Evolutionary conservation across 1,140 invertebrate species (phyloP).

Genomic region (Drosophila kepulauana): DNA sequence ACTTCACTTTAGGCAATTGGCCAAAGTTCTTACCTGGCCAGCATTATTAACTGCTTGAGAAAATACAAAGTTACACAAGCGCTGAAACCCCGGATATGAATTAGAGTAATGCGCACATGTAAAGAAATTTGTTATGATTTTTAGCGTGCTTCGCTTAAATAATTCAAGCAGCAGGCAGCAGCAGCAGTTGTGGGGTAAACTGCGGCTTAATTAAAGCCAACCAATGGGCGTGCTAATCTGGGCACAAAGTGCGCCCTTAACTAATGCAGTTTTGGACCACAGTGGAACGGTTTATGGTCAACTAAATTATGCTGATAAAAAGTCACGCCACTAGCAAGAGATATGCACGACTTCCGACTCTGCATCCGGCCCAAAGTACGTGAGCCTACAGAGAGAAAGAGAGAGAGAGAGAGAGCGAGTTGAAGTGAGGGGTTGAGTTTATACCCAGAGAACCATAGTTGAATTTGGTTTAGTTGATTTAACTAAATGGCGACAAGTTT

Average conservation of each 20-base stretch:
- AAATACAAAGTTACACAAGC: conserved; percentile 62
- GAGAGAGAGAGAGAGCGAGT: conserved; percentile 11
- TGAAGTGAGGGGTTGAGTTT: conserved; percentile 5
- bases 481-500: conserved; percentile 83
- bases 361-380: conserved; percentile 57
- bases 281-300: conserved; percentile 58
- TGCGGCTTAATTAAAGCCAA: conserved; percentile 68
- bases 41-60: conserved; percentile 70
- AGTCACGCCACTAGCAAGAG: conserved; percentile 70
- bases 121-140: conserved; percentile 59
- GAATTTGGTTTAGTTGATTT: conserved; percentile 76
- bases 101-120: conserved; percentile 52
- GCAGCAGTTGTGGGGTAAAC: neutral
- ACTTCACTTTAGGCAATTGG: conserved; percentile 35
- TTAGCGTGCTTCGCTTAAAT: conserved; percentile 64
- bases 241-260: conserved; percentile 51
- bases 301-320: conserved; percentile 82
- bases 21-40: conserved; percentile 4
- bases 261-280: conserved; percentile 68
- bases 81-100: conserved; percentile 57
- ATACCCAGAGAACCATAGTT: conserved; percentile 19
- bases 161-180: conserved; percentile 55
- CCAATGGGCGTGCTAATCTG: conserved; percentile 13
- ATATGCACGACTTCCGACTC: conserved; percentile 72
- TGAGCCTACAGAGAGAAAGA: conserved; percentile 40